Percentiles rank a stretch among this genome's conserved stretches.
Evolutionary conservation across 2,888 invertebrate genomes (phyloP).

Genomic region (Lithophane leautieri): DNA sequence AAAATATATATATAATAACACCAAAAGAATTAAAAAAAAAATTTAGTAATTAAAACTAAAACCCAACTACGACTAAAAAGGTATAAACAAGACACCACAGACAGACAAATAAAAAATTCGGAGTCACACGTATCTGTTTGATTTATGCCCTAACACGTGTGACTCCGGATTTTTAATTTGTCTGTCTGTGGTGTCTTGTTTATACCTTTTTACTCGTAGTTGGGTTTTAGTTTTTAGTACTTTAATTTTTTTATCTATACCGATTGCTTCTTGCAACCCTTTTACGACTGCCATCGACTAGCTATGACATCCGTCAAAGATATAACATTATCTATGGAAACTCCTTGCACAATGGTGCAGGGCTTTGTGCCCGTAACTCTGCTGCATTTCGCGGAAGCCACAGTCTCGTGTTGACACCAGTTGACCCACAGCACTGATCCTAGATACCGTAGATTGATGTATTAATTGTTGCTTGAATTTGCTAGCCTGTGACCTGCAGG

Average conservation of each 20-base stretch:
- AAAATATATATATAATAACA: no score
- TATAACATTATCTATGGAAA: constrained; percentile 19
- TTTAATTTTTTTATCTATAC: constrained; percentile 21
- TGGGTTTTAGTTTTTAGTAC: no score
- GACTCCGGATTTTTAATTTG: no score
- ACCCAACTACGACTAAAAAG: no score
- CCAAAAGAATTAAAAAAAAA: no score
- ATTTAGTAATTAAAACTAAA: no score
- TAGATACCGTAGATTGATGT: constrained; percentile 57
- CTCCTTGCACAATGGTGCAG: constrained; percentile 33
- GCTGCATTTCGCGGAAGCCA: constrained; percentile 63
- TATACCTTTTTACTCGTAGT: no score
- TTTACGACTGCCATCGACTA: constrained; percentile 19
- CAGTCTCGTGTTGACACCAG: constrained; percentile 75
- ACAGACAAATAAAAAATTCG: no score
- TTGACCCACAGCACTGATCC: constrained; percentile 70
- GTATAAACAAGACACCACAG: no score
- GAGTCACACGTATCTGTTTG: no score
- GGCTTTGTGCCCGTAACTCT: constrained; percentile 27
- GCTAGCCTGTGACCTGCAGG: constrained; percentile 33
- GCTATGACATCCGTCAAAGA: constrained; percentile 18
- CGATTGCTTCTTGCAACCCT: constrained; percentile 20
- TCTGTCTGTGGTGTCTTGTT: no score
- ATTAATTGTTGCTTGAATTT: constrained; percentile 56
- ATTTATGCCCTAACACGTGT: no score